Base-by-base conservation (phyloP, 2,888 invertebrate genomes). In the Heliothis peltigera region DNA sequence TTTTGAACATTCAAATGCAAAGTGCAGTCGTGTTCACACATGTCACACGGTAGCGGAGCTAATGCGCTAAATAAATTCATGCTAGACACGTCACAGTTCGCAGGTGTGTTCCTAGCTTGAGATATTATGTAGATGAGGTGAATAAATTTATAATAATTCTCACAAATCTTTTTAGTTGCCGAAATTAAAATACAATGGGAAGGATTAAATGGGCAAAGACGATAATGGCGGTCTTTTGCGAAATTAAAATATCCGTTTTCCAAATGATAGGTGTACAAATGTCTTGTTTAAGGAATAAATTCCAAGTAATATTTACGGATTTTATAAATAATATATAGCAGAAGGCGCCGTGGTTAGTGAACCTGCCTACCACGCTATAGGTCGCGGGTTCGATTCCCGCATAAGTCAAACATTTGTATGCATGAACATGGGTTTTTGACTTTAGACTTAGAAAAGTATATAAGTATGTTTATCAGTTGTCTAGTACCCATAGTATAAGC, bases 21-120 rank as follows among this genome's bases (percentile, higher is more conserved):
- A 83, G 80, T 83, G 83, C 81, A 84, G 44, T 60, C 72, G 69
- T 75, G 79, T 80, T 79, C 79, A 73, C 85, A 84, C 80, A 75
- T 80, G 84, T 77, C 78, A 77, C 70, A 63, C 47, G 55, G 70
- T 58, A 70, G 70, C 75, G 22, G 43, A 35, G 75, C 77, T 86
- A 86, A 87, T 84, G 83, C 81, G 82, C 75, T 79, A 83, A 80
- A 82, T 81, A 85, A 87, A 89, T 85, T 84, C 87, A 89, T 88
- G 84, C 88, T 68, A 81, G 80, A 66, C 87, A 84, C 81, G 87
- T 81, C 70, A 71, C 76, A 75, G 73, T 68, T 73, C 74, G 70
- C 82, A 83, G 81, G 81, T 82, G 80, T 75, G 72, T 63, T 70
- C 58, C 74, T 62, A 70, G 77, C 65, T 64, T 77, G 77, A 79